Evolutionary conservation across 2,113 vertebrate species (phyloP).

Genomic region (Lontra canadensis): DNA sequence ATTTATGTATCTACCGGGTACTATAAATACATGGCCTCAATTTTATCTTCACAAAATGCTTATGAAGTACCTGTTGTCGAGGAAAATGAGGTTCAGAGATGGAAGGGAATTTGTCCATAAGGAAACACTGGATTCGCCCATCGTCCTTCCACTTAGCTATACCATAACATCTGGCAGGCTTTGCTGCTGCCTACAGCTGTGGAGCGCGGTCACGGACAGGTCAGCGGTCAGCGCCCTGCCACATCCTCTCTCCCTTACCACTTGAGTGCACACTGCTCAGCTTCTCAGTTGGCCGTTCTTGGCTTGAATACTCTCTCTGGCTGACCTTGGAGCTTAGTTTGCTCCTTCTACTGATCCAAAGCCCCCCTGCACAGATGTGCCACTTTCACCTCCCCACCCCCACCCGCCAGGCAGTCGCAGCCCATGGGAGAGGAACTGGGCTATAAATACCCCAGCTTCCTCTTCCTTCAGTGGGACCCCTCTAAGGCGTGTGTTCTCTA

Average conservation of each 20-base stretch:
- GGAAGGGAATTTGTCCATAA: not conserved
- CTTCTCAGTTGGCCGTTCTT: not conserved
- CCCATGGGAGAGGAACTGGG: not conserved
- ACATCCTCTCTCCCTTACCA: not conserved
- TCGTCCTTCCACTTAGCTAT: not conserved
- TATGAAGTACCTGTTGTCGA: not conserved
- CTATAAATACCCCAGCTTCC: not conserved
- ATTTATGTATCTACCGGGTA: not conserved
- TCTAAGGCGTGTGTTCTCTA: not conserved
- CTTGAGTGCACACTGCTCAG: not conserved
- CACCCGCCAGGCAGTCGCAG: not conserved
- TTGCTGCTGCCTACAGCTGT: not conserved
- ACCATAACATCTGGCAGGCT: not conserved
- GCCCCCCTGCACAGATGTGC: fast-evolving
- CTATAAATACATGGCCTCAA: not conserved
- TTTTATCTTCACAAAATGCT: not conserved
- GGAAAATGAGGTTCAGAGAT: not conserved
- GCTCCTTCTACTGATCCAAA: not conserved
- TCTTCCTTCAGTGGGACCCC: not conserved
- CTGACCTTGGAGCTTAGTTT: not conserved
- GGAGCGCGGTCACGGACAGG: fast-evolving
- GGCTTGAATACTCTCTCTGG: not conserved
- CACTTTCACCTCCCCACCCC: not conserved
- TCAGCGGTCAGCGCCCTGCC: too few species aligned
- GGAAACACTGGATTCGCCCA: not conserved